phyloP scores from a whole-genome alignment of 2,113 vertebrate species.

The Myrmecobius fasciatus region DNA sequence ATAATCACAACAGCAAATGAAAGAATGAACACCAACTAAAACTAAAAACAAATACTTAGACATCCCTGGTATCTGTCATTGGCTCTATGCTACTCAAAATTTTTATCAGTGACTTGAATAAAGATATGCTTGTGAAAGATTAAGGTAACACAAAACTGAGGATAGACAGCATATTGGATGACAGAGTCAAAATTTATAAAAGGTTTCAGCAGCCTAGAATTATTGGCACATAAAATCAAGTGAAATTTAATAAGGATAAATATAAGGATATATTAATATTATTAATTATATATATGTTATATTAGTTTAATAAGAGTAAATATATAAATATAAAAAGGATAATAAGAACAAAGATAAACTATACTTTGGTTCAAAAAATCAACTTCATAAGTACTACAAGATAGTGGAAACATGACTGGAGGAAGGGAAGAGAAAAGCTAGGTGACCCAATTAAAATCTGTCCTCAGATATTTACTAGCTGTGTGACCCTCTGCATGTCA shows the following conservation, averaged over 20 bases:
- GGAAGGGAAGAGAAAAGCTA: background rate
- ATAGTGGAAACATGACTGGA: background rate
- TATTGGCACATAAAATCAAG: background rate
- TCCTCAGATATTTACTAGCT: background rate
- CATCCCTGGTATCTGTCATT: background rate
- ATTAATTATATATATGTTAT: too few species aligned
- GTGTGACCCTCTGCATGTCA: background rate
- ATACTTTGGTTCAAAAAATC: background rate
- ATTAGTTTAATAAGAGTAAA: background rate
- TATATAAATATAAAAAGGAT: background rate
- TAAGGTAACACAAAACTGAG: background rate
- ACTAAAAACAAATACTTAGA: background rate
- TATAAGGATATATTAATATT: background rate
- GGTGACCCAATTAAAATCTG: background rate
- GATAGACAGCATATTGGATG: background rate
- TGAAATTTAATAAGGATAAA: background rate
- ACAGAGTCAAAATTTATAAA: background rate
- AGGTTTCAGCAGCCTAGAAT: background rate
- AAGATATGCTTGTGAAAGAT: background rate
- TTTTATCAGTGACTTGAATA: background rate
- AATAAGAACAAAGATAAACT: background rate
- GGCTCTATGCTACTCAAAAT: background rate
- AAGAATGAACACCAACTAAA: background rate
- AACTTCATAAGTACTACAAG: background rate
- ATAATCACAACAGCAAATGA: background rate